phyloP scores from a whole-genome alignment of 2,797 vertebrate species.

The Macrochelys suwanniensis region DNA sequence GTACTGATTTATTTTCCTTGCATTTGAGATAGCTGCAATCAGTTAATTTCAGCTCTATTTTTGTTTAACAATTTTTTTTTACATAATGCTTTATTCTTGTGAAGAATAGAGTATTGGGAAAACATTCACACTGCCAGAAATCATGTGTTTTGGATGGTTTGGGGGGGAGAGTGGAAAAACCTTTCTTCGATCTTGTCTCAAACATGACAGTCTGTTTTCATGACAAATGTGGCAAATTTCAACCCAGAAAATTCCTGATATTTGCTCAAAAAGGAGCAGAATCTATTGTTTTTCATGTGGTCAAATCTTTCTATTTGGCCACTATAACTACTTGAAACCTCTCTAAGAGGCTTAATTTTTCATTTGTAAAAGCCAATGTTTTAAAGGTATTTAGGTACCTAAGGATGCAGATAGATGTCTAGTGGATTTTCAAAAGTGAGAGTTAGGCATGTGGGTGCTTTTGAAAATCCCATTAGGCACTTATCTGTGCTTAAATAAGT shows the following conservation, averaged over 20 bases:
- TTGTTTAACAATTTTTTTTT: background rate
- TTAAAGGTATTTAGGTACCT: background rate
- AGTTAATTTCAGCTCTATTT: too few species aligned
- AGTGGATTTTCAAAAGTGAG: background rate
- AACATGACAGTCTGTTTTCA: background rate
- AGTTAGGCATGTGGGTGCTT: background rate
- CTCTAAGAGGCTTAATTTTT: background rate
- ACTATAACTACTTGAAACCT: background rate
- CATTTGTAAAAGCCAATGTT: background rate
- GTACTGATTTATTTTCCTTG: slow-evolving; percentile 21
- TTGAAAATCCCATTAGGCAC: background rate
- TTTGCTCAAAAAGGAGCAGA: background rate
- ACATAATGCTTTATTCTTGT: background rate
- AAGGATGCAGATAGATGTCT: background rate
- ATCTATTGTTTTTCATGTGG: background rate
- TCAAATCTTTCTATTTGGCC: background rate
- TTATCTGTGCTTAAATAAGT: background rate
- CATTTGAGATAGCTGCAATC: slow-evolving; percentile 15
- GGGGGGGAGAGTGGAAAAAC: background rate
- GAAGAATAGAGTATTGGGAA: background rate
- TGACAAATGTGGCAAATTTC: background rate
- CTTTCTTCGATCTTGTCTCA: background rate
- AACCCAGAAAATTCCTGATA: background rate
- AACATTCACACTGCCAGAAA: background rate
- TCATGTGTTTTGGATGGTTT: background rate